Conservation (phyloP, 2,113 vertebrate species). For the Epinephelus lanceolatus region DNA sequence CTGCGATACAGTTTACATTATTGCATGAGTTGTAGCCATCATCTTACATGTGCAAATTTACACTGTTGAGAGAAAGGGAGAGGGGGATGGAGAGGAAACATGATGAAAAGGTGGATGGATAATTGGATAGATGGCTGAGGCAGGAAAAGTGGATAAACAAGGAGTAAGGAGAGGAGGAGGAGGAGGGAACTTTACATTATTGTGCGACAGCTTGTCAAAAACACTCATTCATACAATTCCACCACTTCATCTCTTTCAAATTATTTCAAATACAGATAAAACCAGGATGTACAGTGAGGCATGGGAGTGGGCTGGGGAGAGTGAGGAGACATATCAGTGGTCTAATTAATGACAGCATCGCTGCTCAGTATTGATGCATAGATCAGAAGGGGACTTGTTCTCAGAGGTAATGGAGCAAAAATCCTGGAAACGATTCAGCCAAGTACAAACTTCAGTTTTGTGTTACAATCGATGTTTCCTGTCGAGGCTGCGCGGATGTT, state of each 20-base stretch:
- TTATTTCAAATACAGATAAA: constrained; percentile 13
- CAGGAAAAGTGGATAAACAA: background rate
- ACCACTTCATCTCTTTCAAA: background rate
- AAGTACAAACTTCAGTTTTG: constrained; percentile 27
- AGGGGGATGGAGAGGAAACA: background rate
- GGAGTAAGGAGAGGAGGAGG: constrained; percentile 9
- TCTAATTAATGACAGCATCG: constrained; percentile 30
- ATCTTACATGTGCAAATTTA: constrained; percentile 61
- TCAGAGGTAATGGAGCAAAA: constrained; percentile 43
- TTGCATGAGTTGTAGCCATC: constrained; percentile 53
- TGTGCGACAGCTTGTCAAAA: constrained; percentile 51
- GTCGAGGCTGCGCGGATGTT: background rate
- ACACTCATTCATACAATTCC: constrained; percentile 18
- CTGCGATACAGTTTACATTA: constrained; percentile 46
- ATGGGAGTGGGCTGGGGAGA: constrained; percentile 21
- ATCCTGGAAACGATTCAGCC: constrained; percentile 29
- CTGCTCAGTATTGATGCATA: constrained; percentile 40
- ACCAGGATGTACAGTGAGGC: constrained; percentile 16
- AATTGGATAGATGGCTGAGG: background rate
- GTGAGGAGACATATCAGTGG: background rate
- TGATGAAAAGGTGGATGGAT: constrained; percentile 1
- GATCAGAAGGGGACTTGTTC: constrained; percentile 39
- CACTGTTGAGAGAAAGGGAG: background rate
- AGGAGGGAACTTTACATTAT: constrained; percentile 27
- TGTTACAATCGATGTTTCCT: background rate